Conservation (phyloP, 2,888 invertebrate genomes). For the Nebria brevicollis region DNA sequence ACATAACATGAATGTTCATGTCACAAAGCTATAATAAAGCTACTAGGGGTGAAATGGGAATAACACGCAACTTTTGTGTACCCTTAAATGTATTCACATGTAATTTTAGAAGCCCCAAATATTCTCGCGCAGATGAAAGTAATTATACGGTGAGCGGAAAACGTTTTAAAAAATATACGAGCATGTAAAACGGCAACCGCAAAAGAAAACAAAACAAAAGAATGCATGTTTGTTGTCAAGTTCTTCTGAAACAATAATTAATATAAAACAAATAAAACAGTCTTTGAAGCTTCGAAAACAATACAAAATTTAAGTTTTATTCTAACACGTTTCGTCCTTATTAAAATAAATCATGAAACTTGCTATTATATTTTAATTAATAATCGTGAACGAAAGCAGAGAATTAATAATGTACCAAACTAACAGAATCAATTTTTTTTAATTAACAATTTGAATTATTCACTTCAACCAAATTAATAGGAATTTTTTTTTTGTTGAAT, state of each 20-base stretch:
- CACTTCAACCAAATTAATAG: no score
- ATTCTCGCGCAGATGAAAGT: slow-evolving; percentile 11
- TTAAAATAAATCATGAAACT: not conserved
- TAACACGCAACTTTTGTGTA: not conserved
- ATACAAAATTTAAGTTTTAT: not conserved
- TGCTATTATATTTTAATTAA: no score
- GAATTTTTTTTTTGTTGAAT: no score
- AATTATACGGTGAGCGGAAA: not conserved
- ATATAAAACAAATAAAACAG: not conserved
- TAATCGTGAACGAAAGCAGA: no score
- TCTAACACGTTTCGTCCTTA: not conserved
- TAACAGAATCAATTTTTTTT: no score
- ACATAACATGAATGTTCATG: slow-evolving; percentile 42
- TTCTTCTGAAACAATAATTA: not conserved
- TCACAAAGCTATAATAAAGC: slow-evolving; percentile 26
- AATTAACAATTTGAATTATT: no score
- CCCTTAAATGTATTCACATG: slow-evolving; percentile 10
- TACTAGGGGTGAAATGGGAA: not conserved
- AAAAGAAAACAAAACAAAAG: not conserved
- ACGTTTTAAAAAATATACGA: slow-evolving; percentile 4
- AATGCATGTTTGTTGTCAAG: not conserved
- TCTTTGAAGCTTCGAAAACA: not conserved
- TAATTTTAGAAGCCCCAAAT: not conserved
- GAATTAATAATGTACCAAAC: no score
- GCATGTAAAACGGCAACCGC: not conserved